These are phyloP conservation scores for Yponomeuta sedellus DNA, from an alignment of 2,888 invertebrate genomes.

Conservation along the genomic window DNA sequence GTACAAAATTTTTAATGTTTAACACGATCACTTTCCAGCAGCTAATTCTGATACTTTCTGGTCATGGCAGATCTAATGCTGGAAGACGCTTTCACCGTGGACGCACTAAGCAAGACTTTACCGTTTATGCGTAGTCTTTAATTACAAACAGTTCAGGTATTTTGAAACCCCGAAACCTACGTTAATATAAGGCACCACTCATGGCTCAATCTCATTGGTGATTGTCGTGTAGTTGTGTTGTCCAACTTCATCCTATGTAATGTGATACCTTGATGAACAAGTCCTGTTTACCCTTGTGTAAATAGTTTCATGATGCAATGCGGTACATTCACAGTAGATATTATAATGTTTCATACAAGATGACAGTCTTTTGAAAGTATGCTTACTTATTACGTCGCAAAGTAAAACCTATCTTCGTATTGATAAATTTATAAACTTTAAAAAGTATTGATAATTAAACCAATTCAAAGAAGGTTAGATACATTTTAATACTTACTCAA, in stretches of 20 bases:
- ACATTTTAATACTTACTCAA: too few relatives aligned
- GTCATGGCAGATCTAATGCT: conserved; percentile 71
- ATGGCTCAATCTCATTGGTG: conserved; percentile 14
- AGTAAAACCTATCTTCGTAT: too few relatives aligned
- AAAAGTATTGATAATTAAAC: too few relatives aligned
- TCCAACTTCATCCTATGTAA: not conserved
- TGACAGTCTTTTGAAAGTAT: too few relatives aligned
- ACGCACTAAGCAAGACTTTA: conserved; percentile 65
- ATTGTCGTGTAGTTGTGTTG: not conserved
- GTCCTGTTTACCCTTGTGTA: not conserved
- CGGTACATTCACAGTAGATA: not conserved
- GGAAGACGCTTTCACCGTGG: conserved; percentile 64
- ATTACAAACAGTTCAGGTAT: conserved; percentile 53
- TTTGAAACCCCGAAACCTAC: conserved; percentile 14
- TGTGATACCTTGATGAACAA: not conserved
- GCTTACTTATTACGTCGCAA: not conserved
- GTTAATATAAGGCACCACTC: not conserved
- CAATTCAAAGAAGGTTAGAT: too few relatives aligned
- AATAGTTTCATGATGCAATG: not conserved
- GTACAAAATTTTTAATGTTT: conserved; percentile 42
- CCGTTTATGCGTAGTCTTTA: conserved; percentile 72
- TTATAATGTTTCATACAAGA: not conserved
- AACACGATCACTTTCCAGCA: not conserved
- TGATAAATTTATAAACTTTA: too few relatives aligned
- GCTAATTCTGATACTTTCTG: conserved; percentile 27